These are phyloP conservation scores for Acleris literana DNA, from an alignment of 2,888 invertebrate species.

Conservation along the genomic window DNA sequence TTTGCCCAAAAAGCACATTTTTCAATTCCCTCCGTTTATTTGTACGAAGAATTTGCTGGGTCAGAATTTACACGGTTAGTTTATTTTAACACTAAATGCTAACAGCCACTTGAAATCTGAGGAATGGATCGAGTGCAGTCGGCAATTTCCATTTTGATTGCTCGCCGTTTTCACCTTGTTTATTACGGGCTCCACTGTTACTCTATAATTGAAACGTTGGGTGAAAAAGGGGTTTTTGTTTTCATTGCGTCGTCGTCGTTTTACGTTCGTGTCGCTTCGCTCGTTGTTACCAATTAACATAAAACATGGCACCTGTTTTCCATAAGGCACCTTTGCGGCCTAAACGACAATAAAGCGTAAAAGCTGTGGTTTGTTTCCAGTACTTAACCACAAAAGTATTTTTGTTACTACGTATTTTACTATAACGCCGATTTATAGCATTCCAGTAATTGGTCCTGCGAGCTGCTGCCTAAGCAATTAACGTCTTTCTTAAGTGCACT, in stretches of 20 bases:
- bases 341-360: conserved; percentile 14
- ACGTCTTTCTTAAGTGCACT: conserved; percentile 29
- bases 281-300: conserved; percentile 33
- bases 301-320: conserved; percentile 31
- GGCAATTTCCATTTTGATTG: conserved; percentile 40
- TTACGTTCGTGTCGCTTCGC: conserved; percentile 22
- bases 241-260: conserved; percentile 15
- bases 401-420: neutral
- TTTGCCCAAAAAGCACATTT: conserved; percentile 28
- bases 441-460: conserved; percentile 15
- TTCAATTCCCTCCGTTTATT: conserved; percentile 27
- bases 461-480: conserved; percentile 22
- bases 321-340: conserved; percentile 28
- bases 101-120: conserved; percentile 46
- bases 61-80: conserved; percentile 54
- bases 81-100: conserved; percentile 54
- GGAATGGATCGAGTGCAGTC: conserved; percentile 41
- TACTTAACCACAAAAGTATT: neutral
- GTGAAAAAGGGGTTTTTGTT: conserved; percentile 20
- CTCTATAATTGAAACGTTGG: conserved; percentile 31
- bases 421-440: neutral
- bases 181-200: conserved; percentile 29
- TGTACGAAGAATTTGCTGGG: conserved; percentile 38
- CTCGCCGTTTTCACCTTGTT: conserved; percentile 38
- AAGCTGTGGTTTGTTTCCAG: conserved; percentile 12